Percentiles rank a stretch among this genome's conserved stretches.
Conservation (phyloP, 1,140 invertebrate genomes). For the Chymomyza costata region DNA sequence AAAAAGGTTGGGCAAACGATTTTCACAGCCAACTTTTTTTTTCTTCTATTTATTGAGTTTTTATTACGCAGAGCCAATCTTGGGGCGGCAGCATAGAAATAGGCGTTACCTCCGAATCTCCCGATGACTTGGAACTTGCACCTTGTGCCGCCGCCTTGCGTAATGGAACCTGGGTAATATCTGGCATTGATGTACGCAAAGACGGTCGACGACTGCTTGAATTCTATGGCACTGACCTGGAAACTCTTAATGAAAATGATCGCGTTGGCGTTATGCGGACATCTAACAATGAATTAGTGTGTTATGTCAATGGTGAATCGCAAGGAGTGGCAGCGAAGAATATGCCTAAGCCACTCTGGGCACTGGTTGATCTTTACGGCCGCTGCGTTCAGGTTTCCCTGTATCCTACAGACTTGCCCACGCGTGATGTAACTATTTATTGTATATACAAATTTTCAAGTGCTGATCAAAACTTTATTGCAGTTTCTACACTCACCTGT, state of each 20-base stretch:
- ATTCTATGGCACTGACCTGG: conserved; percentile 89
- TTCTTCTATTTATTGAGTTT: conserved; percentile 8
- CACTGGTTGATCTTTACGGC: conserved; percentile 93
- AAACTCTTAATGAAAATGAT: conserved; percentile 89
- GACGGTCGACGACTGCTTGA: conserved; percentile 88
- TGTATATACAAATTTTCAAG: not conserved
- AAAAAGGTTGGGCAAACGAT: conserved; percentile 82
- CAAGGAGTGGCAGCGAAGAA: conserved; percentile 89
- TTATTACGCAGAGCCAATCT: conserved; percentile 79
- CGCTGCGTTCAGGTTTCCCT: conserved; percentile 92
- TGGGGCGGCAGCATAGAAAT: conserved; percentile 96
- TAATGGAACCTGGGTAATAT: conserved; percentile 93
- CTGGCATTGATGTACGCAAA: conserved; percentile 88
- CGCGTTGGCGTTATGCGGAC: conserved; percentile 89
- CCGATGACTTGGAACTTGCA: conserved; percentile 86
- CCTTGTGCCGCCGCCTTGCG: conserved; percentile 89
- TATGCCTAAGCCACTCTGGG: conserved; percentile 86
- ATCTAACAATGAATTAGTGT: conserved; percentile 88
- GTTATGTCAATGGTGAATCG: conserved; percentile 91
- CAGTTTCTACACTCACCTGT: conserved; percentile 43
- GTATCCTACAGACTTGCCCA: conserved; percentile 66
- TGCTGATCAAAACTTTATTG: not conserved
- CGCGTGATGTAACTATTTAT: conserved; percentile 34
- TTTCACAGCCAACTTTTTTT: conserved; percentile 1
- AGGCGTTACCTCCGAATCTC: conserved; percentile 90